Conservation (phyloP, 2,888 invertebrate species). For the Sphinx pinastri region DNA sequence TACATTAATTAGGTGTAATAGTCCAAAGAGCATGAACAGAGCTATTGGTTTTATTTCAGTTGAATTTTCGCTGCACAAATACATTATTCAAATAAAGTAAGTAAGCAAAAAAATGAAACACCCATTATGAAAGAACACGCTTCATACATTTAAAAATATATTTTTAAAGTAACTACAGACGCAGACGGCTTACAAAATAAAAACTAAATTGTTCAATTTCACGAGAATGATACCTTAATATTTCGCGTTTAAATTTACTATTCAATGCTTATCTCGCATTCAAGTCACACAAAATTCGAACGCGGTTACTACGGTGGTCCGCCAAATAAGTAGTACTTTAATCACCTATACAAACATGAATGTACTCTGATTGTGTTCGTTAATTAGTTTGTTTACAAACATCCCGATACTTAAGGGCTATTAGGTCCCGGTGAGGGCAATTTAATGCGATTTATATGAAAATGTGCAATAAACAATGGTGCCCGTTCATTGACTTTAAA, state of each 20-base stretch:
- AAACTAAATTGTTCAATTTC: not conserved
- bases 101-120: not conserved
- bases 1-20: no score
- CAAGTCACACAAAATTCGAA: not conserved
- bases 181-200: not conserved
- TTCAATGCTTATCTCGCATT: constrained; percentile 8
- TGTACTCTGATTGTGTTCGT: constrained; percentile 32
- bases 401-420: constrained; percentile 27
- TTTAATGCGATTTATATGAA: constrained; percentile 15
- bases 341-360: constrained; percentile 33
- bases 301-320: constrained; percentile 40
- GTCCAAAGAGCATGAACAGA: no score
- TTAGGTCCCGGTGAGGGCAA: constrained; percentile 19
- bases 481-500: not conserved
- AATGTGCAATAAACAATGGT: not conserved
- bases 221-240: not conserved
- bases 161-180: not conserved
- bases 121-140: not conserved
- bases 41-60: no score
- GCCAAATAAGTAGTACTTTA: constrained; percentile 35
- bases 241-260: not conserved
- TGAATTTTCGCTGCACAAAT: no score
- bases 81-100: no score
- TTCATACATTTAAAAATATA: not conserved
- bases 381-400: constrained; percentile 39